Conservation (phyloP, 2,888 invertebrate species). For the Catocala fraxini region DNA sequence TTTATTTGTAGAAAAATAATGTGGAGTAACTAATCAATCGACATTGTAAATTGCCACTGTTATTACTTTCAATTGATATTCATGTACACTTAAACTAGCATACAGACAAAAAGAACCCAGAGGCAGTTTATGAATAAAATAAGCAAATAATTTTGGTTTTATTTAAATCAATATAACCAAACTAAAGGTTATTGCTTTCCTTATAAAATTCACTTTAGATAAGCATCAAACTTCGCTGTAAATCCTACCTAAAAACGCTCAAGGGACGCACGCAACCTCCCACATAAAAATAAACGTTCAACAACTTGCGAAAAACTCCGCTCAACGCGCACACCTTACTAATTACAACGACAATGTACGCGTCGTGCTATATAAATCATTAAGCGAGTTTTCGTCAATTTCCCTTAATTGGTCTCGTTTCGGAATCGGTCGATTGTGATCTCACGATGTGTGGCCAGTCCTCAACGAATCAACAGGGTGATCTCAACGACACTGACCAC, state of each 20-base stretch:
- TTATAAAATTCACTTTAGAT: constrained; percentile 16
- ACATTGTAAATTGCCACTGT: no score
- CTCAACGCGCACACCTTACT: constrained; percentile 51
- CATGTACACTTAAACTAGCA: no score
- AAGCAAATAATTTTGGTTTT: background rate
- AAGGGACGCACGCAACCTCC: constrained; percentile 28
- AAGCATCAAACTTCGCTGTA: constrained; percentile 13
- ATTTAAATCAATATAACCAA: constrained; percentile 1
- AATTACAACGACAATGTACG: constrained; percentile 64
- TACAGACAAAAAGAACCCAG: no score
- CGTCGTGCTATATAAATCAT: constrained; percentile 70
- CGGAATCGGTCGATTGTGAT: constrained; percentile 70
- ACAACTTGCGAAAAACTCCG: constrained; percentile 45
- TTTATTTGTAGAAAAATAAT: no score
- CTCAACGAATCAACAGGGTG: constrained; percentile 70
- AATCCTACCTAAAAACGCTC: constrained; percentile 22
- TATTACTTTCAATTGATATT: no score
- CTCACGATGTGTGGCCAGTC: constrained; percentile 62
- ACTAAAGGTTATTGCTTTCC: constrained; percentile 3
- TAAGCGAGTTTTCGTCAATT: constrained; percentile 71
- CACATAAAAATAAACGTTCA: constrained; percentile 33
- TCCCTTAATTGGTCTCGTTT: constrained; percentile 79
- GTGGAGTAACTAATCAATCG: no score
- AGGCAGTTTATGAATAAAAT: no score
- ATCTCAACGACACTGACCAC: constrained; percentile 72